Conservation (phyloP, 2,888 invertebrate species). For the Scaeva pyrastri region DNA sequence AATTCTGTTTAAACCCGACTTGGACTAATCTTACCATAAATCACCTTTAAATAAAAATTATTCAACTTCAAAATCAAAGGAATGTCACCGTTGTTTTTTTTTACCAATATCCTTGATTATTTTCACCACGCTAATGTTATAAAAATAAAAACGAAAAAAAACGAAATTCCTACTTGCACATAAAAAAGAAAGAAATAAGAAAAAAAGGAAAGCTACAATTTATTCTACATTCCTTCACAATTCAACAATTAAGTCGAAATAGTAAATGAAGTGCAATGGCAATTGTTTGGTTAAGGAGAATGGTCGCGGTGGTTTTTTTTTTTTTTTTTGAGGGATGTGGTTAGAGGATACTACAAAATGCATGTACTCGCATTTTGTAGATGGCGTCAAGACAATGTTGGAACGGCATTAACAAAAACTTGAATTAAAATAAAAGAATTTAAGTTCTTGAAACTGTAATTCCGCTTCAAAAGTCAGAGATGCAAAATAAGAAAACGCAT, state of each 20-base stretch:
- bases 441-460: too few species aligned
- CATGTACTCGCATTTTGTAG: not conserved
- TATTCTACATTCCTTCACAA: conserved; percentile 53
- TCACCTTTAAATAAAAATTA: conserved; percentile 17
- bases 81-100: conserved; percentile 30
- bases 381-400: not conserved
- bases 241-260: conserved; percentile 66
- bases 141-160: not conserved
- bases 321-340: too few species aligned
- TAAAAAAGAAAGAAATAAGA: not conserved
- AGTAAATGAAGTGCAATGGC: conserved; percentile 66
- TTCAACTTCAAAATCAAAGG: conserved; percentile 9
- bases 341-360: not conserved
- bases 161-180: too few species aligned
- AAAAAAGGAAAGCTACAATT: conserved; percentile 36
- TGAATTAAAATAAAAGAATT: not conserved
- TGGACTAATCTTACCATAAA: conserved; percentile 1
- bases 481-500: too few species aligned
- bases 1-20: not conserved
- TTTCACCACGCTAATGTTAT: conserved; percentile 13
- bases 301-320: conserved; percentile 6
- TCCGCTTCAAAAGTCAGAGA: too few species aligned
- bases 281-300: conserved; percentile 12
- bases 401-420: not conserved
- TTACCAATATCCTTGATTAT: conserved; percentile 50